Evolutionary conservation across 2,888 invertebrate species (phyloP), one percentile per base, ranked within the genome.

Genomic region (Aphodius granarius): DNA sequence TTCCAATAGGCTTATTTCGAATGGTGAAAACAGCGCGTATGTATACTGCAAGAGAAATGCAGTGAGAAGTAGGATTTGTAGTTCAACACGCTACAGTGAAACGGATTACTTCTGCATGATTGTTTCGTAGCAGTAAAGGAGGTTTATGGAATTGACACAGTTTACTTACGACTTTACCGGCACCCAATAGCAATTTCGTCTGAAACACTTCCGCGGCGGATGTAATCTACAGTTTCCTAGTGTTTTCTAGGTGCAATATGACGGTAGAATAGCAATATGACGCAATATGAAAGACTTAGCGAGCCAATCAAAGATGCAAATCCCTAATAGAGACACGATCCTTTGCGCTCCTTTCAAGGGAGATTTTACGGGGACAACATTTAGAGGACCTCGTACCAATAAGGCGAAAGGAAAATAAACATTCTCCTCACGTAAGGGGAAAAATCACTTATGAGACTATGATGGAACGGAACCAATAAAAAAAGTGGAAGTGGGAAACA

Each of bases 401-500:
- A 43, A 43, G 43, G 43, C 43, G 43, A 43, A 43, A 3, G 43
- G 13, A 43, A 43, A 43, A 43, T 43, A 43, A 43, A 43, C 43
- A 43, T 43, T 43, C 43, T 43, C 43, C 43, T 13, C 43, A 9
- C 43, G 43, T 43, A 6, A 13, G 1, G 1, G 43, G 23, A 2
- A 68, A 68, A 68, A 68, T 68, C 68, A 68, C 68, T 68, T 68
- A 22, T 68, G 20, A 20, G 21, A 20, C 68, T n/a, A 20, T 68
- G 68, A 68, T 21, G 68, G 68, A 68, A 68, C 22, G 68, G 6
- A 68, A 19, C 1, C 68, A 16, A 20, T 20, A 68, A 68, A 68
- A 68, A 68, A 68, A 68, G 16, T 19, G 68, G 68, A 65, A 65
- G 65, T n/a, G n/a, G n/a, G n/a, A n/a, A n/a, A n/a, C 65, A 19